Evolutionary conservation across 2,797 vertebrate genomes (phyloP).

Genomic region (Pitangus sulphuratus): DNA sequence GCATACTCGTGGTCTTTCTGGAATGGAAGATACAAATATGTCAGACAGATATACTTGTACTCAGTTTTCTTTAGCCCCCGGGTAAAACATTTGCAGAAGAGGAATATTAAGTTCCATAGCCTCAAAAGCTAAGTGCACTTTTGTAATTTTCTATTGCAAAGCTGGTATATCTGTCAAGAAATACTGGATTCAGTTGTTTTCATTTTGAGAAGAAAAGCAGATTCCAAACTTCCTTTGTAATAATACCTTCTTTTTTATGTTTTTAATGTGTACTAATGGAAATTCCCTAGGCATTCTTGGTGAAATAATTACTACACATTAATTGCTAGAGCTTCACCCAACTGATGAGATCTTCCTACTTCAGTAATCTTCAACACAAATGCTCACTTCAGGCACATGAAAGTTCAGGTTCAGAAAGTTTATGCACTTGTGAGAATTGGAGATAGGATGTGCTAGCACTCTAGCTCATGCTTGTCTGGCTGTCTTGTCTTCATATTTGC

Average conservation of each 20-base stretch:
- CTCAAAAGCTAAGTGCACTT: neutral
- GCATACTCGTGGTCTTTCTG: neutral
- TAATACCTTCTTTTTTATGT: neutral
- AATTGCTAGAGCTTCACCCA: neutral
- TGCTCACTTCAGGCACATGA: neutral
- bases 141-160: neutral
- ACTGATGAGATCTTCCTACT: neutral
- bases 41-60: neutral
- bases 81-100: neutral
- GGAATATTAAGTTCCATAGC: neutral
- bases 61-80: neutral
- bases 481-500: neutral
- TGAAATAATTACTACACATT: neutral
- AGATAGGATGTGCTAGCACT: neutral
- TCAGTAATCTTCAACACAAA: neutral
- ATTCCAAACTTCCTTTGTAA: neutral
- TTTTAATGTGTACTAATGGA: neutral
- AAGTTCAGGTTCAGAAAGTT: neutral
- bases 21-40: neutral
- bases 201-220: neutral
- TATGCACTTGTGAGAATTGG: neutral
- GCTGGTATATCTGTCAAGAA: neutral
- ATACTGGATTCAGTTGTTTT: neutral
- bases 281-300: slow-evolving; percentile 2
- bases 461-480: neutral